Conservation (phyloP, 2,797 vertebrate genomes). For the Acanthurus leucopareius region DNA sequence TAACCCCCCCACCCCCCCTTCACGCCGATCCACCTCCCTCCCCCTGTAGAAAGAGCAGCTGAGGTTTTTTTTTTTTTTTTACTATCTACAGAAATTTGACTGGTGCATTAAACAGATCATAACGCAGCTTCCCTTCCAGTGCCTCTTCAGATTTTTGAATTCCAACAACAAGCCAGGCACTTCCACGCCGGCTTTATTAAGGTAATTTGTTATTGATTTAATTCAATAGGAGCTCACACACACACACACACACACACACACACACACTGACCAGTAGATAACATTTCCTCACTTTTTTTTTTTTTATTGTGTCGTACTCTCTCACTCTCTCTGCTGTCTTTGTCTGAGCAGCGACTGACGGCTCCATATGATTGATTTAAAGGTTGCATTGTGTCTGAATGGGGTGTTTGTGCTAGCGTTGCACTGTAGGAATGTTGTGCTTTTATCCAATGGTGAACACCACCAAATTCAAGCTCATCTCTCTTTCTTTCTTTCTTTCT, state of each 20-base stretch:
- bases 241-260: slow-evolving; percentile 65
- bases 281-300: slow-evolving; percentile 70
- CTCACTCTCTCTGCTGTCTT: slow-evolving; percentile 80
- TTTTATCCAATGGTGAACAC: slow-evolving; percentile 63
- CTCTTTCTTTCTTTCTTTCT: slow-evolving; percentile 12
- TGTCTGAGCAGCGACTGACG: slow-evolving; percentile 79
- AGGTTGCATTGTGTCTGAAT: slow-evolving; percentile 78
- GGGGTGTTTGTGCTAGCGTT: slow-evolving; percentile 68
- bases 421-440: slow-evolving; percentile 64
- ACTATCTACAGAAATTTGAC: slow-evolving; percentile 33
- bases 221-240: slow-evolving; percentile 37
- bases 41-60: slow-evolving; percentile 32
- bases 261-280: slow-evolving; percentile 72
- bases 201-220: slow-evolving; percentile 58
- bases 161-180: slow-evolving; percentile 36
- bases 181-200: slow-evolving; percentile 52
- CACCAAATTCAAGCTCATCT: slow-evolving; percentile 31
- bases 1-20: neutral
- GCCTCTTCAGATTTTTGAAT: slow-evolving; percentile 36
- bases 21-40: neutral
- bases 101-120: slow-evolving; percentile 39
- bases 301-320: slow-evolving; percentile 72
- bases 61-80: slow-evolving; percentile 27
- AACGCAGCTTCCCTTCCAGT: slow-evolving; percentile 46
- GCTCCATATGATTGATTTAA: slow-evolving; percentile 81